Evolutionary conservation across 2,888 invertebrate genomes (phyloP).

Genomic region (Meiosimyza decipiens): DNA sequence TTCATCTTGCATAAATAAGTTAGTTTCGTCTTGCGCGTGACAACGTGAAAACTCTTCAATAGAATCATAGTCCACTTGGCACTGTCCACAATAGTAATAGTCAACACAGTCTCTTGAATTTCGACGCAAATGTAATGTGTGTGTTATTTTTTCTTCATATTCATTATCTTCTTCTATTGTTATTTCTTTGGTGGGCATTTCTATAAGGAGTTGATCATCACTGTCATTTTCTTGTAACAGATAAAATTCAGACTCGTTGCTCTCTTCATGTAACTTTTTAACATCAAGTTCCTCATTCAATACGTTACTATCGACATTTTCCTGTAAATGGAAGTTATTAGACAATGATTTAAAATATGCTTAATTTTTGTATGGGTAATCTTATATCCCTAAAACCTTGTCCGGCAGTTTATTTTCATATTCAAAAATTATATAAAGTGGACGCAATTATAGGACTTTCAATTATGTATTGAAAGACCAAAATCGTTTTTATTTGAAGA

Average conservation of each 20-base stretch:
- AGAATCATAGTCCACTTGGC: constrained; percentile 38
- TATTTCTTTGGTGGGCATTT: constrained; percentile 38
- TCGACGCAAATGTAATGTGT: constrained; percentile 1
- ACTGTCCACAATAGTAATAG: constrained; percentile 42
- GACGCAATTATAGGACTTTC: no score
- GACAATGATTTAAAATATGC: background rate
- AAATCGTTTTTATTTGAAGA: no score
- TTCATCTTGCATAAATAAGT: constrained; percentile 9
- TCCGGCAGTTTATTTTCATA: no score
- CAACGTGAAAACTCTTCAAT: constrained; percentile 41
- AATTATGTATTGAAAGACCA: no score
- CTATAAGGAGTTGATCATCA: constrained; percentile 26
- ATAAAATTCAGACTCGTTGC: background rate
- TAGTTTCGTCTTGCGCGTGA: constrained; percentile 30
- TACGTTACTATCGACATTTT: no score
- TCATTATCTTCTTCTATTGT: constrained; percentile 36
- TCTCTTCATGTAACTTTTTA: background rate
- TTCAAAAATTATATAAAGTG: no score
- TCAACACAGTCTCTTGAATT: constrained; percentile 16
- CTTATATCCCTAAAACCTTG: no score
- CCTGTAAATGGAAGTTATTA: no score
- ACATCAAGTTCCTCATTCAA: constrained; percentile 9
- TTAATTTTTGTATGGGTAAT: background rate
- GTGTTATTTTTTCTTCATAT: background rate
- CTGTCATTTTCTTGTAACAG: background rate